phyloP scores from a whole-genome alignment of 2,888 invertebrate species.

The Hyalella azteca region DNA sequence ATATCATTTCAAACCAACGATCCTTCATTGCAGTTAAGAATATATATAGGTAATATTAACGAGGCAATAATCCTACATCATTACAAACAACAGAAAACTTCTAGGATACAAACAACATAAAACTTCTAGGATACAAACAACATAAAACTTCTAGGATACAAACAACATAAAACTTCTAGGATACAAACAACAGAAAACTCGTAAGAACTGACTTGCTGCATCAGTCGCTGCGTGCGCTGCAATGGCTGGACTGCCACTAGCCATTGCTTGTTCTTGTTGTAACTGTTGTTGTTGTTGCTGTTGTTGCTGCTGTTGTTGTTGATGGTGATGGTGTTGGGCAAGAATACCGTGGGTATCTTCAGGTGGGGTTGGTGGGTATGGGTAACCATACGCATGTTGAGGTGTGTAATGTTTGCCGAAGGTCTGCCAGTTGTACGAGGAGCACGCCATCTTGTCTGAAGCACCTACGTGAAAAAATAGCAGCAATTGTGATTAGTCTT shows the following conservation, averaged over 20 bases:
- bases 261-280: conserved; percentile 51
- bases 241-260: conserved; percentile 49
- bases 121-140: no score
- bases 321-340: conserved; percentile 43
- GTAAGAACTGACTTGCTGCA: conserved; percentile 1
- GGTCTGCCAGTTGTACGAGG: conserved; percentile 53
- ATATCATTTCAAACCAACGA: no score
- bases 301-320: conserved; percentile 47
- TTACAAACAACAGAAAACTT: no score
- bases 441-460: conserved; percentile 54
- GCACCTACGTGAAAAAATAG: neutral
- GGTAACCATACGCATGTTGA: conserved; percentile 49
- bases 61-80: no score
- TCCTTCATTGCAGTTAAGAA: no score
- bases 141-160: no score
- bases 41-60: no score
- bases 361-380: conserved; percentile 56
- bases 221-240: neutral
- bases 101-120: no score
- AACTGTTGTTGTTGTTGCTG: conserved; percentile 47
- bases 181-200: neutral
- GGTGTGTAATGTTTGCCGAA: conserved; percentile 55
- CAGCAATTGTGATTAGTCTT: no score
- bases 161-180: no score
- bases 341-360: conserved; percentile 49